Base-by-base conservation (phyloP, 2,888 invertebrate genomes). In the Agrotis clavis region DNA sequence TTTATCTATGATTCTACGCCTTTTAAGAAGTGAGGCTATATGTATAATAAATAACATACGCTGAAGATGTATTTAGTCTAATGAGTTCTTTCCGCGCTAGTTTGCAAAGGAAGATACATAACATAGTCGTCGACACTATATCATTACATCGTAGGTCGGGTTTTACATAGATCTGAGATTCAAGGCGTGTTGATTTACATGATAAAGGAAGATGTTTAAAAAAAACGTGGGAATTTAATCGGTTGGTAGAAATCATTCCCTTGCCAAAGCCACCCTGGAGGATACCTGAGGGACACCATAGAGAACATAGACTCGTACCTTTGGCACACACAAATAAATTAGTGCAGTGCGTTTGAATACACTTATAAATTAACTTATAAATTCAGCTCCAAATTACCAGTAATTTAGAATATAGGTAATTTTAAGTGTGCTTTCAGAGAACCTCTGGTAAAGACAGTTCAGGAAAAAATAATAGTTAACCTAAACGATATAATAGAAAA, bases 1-100 rank as follows among this genome's bases (percentile, higher is more conserved):
- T 80, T 63, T 61, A 75, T 79, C 67, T 67, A 61, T 41, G 50
- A 68, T 74, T 71, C 67, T 70, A 74, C 18, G 61, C 69, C 62
- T 59, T 74, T 74, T 41, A 41, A 11, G 41, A 41, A 41, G 41
- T 41, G 41, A 41, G 41, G 41, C 41, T 41, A 63, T 76, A 16
- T n/a, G n/a, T n/a, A n/a, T n/a, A n/a, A n/a, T n/a, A n/a, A n/a
- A 56, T 19, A 68, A 18, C 45, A 21, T 30, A 35, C 3, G 53
- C 4, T 16, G 21, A 30, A 50, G 16, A 45, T 57, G n/a, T 51
- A 51, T 60, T 11, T 41, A 30, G 54, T 41, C 11, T 56, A 70
- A 59, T 74, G 19, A 59, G 19, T 51, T 53, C 19, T 62, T 71
- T 66, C 57, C 18, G 18, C 35, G 11, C 25, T 47, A 35, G 67